A percentile compares a stretch with the other conserved stretches of the same genome.
These are phyloP conservation scores for Monodelphis domestica DNA, from an alignment of 2,797 vertebrate genomes.

Conservation along the genomic window DNA sequence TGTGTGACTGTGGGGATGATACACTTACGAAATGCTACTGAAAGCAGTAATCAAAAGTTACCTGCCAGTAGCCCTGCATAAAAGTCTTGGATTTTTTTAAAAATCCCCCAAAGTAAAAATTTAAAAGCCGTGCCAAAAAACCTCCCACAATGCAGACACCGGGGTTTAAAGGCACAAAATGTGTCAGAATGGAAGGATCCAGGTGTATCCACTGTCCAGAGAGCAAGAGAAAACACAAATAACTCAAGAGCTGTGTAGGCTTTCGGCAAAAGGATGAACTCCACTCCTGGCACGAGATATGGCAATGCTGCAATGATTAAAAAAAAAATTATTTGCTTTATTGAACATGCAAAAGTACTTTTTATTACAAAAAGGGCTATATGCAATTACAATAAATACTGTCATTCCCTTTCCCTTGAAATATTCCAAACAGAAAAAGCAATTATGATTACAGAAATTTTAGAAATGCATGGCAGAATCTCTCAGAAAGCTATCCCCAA, in stretches of 20 bases:
- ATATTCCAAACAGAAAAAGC: not conserved
- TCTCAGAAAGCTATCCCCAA: not conserved
- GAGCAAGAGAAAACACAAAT: slow-evolving; percentile 77
- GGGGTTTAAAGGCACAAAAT: slow-evolving; percentile 90
- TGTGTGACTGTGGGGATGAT: not conserved
- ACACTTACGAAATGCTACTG: slow-evolving; percentile 60
- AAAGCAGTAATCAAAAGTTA: slow-evolving; percentile 53
- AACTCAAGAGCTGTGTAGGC: slow-evolving; percentile 70
- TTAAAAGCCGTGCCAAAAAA: slow-evolving; percentile 83
- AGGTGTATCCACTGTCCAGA: slow-evolving; percentile 82
- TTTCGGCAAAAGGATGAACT: slow-evolving; percentile 77
- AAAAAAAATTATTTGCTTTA: not conserved
- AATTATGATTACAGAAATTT: not conserved
- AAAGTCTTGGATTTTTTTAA: slow-evolving; percentile 56
- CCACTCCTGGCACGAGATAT: slow-evolving; percentile 76
- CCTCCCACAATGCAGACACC: slow-evolving; percentile 80
- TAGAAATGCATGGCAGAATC: not conserved
- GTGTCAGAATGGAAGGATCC: slow-evolving; percentile 83
- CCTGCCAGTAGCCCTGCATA: slow-evolving; percentile 35
- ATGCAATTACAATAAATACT: not conserved
- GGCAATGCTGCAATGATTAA: slow-evolving; percentile 74
- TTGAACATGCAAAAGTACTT: not conserved
- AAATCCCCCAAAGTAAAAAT: slow-evolving; percentile 74
- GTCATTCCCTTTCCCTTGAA: not conserved
- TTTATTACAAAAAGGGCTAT: not conserved